These are phyloP conservation scores for Calidris pygmaea DNA, from an alignment of 2,113 vertebrate species.

Conservation along the genomic window DNA sequence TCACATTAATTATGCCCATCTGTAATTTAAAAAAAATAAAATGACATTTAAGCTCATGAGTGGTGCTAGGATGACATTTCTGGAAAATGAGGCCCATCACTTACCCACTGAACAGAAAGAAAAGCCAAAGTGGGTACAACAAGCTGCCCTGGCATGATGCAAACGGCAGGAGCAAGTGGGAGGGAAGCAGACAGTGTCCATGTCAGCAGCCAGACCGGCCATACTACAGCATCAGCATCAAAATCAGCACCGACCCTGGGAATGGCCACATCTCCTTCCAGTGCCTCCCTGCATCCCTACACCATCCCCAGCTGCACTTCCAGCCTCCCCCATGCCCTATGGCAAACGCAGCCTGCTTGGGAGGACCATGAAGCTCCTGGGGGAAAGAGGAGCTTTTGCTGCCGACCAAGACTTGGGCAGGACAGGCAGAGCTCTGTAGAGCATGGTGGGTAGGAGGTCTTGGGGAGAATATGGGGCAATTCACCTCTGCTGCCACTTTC, in stretches of 20 bases:
- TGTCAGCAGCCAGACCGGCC: fast-evolving
- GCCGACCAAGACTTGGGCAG: background rate
- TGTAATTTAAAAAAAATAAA: background rate
- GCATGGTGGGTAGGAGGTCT: background rate
- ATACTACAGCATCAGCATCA: fast-evolving
- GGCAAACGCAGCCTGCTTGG: background rate
- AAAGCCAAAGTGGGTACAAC: background rate
- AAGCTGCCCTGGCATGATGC: background rate
- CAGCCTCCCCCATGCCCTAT: background rate
- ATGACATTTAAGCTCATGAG: background rate
- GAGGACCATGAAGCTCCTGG: background rate
- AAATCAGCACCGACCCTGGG: background rate
- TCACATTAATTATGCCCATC: background rate
- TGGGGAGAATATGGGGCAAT: background rate
- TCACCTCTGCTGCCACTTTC: background rate
- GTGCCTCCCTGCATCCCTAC: background rate
- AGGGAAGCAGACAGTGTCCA: background rate
- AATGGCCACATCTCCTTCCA: background rate
- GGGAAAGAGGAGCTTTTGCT: background rate
- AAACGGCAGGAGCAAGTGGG: background rate
- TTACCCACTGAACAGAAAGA: background rate
- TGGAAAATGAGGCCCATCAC: background rate
- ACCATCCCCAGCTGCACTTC: background rate
- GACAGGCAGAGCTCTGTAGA: background rate
- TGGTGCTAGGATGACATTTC: background rate